Evolutionary conservation across 2,888 invertebrate species (phyloP).

Genomic region (Cryptus viduatorius): DNA sequence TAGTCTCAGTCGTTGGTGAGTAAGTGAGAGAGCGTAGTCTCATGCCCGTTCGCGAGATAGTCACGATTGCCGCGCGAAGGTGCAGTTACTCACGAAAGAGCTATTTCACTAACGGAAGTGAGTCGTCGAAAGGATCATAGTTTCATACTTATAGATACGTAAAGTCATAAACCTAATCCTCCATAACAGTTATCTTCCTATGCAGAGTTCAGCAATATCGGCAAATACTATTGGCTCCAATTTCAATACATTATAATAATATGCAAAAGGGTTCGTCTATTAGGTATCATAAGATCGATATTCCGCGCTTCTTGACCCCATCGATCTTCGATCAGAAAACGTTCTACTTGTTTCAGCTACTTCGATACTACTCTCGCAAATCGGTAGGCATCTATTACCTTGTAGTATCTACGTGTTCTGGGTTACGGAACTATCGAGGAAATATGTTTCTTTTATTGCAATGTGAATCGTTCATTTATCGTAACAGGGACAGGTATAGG

Average conservation of each 20-base stretch:
- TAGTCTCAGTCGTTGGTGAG: constrained; percentile 1
- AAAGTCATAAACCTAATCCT: constrained; percentile 34
- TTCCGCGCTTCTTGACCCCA: constrained; percentile 48
- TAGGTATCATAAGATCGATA: constrained; percentile 38
- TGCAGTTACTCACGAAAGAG: constrained; percentile 65
- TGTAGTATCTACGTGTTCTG: constrained; percentile 34
- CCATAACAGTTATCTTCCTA: constrained; percentile 53
- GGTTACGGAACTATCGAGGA: constrained; percentile 40
- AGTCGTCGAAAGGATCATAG: constrained; percentile 36
- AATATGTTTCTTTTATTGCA: constrained; percentile 42
- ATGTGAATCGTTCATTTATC: constrained; percentile 26
- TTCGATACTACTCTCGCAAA: constrained; percentile 8
- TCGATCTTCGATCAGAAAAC: constrained; percentile 45
- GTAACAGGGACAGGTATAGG: constrained; percentile 34
- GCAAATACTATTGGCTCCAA: constrained; percentile 47
- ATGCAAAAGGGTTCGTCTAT: constrained; percentile 28
- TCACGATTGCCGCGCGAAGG: constrained; percentile 63
- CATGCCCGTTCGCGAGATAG: constrained; percentile 41
- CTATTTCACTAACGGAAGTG: constrained; percentile 69
- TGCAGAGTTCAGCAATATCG: constrained; percentile 55
- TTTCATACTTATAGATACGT: constrained; percentile 31
- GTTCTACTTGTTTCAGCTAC: constrained; percentile 53
- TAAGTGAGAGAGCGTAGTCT: not conserved
- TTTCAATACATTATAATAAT: constrained; percentile 58
- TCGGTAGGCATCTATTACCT: constrained; percentile 27